Evolutionary conservation across 2,113 vertebrate genomes (phyloP).

Genomic region (Bubo scandiacus): DNA sequence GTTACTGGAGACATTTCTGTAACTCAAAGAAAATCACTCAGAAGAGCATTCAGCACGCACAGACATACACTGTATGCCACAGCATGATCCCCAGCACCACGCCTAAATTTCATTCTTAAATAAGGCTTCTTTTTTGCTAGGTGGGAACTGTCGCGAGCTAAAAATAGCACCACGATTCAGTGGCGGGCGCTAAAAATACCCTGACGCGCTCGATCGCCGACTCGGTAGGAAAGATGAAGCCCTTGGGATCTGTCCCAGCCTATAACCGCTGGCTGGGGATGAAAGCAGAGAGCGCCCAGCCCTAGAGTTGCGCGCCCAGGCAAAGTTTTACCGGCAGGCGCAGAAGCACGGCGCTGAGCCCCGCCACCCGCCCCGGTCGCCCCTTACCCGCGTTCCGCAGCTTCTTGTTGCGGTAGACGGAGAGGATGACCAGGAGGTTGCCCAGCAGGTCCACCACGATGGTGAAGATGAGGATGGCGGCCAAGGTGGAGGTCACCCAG

Average conservation of each 20-base stretch:
- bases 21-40: background rate
- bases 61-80: background rate
- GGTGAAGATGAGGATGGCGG: constrained; percentile 90
- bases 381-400: constrained; percentile 81
- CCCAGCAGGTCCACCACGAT: constrained; percentile 92
- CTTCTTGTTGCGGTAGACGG: constrained; percentile 93
- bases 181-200: constrained; percentile 53
- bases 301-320: background rate
- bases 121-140: background rate
- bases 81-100: background rate
- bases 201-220: background rate
- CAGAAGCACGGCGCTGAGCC: background rate
- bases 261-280: background rate
- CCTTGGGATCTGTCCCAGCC: background rate
- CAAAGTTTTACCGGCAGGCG: background rate
- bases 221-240: background rate
- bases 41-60: background rate
- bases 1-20: background rate
- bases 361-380: background rate
- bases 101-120: background rate
- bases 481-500: constrained; percentile 86
- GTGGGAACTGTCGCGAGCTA: background rate
- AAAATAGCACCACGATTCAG: constrained; percentile 9
- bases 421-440: constrained; percentile 93
- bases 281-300: background rate